A percentile compares a stretch with the other conserved stretches of the same genome.
Conservation (phyloP, 2,888 invertebrate genomes). For the Oegoconia quadripuncta region DNA sequence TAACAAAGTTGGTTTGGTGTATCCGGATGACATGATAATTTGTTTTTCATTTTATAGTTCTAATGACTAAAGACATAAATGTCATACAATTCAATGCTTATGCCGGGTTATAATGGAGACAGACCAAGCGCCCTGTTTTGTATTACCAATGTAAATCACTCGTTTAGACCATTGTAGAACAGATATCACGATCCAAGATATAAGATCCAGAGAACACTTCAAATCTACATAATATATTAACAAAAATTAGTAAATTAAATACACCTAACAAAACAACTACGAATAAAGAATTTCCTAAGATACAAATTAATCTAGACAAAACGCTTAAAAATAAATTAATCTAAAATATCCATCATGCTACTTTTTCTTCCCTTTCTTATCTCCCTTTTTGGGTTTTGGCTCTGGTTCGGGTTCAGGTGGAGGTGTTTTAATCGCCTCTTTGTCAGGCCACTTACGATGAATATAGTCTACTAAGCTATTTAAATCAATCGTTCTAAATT, state of each 20-base stretch:
- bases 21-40: too few species aligned
- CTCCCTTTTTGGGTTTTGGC: neutral
- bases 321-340: neutral
- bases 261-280: neutral
- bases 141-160: slow-evolving; percentile 46
- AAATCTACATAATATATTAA: too few species aligned
- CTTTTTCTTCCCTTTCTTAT: slow-evolving; percentile 1
- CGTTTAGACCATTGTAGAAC: slow-evolving; percentile 36
- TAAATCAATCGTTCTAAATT: neutral
- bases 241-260: too few species aligned
- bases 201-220: too few species aligned
- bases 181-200: too few species aligned
- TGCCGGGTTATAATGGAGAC: slow-evolving; percentile 44
- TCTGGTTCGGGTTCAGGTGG: slow-evolving; percentile 6
- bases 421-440: slow-evolving; percentile 14
- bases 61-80: too few species aligned
- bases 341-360: neutral
- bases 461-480: slow-evolving; percentile 3
- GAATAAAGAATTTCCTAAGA: neutral
- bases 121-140: slow-evolving; percentile 31
- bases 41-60: too few species aligned
- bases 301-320: neutral
- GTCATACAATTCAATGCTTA: too few species aligned
- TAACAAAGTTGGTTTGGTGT: too few species aligned
- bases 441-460: slow-evolving; percentile 18